Percentiles rank a stretch among this genome's conserved stretches.
Conservation (phyloP, 2,797 vertebrate species). For the Catamblyrhynchus diadema region DNA sequence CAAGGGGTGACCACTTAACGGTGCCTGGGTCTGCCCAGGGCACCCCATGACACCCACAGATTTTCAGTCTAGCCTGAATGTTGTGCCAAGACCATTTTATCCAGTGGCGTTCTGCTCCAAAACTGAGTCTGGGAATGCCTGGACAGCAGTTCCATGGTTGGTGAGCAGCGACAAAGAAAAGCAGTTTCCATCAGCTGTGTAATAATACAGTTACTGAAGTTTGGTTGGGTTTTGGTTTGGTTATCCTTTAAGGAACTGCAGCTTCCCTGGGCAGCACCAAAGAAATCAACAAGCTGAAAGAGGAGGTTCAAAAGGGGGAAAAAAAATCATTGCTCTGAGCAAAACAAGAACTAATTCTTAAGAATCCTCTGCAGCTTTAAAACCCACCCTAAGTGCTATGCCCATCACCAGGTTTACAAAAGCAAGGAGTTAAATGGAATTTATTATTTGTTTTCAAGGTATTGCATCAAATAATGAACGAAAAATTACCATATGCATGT, state of each 20-base stretch:
- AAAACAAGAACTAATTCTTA: not conserved
- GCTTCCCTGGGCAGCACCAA: not conserved
- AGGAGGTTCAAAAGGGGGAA: not conserved
- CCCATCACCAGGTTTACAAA: not conserved
- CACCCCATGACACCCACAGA: accelerated
- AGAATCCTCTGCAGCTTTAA: not conserved
- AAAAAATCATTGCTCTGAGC: not conserved
- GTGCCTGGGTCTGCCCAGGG: not conserved
- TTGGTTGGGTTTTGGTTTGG: not conserved
- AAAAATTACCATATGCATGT: not conserved
- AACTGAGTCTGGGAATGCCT: not conserved
- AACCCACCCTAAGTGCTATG: not conserved
- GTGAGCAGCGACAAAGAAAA: not conserved
- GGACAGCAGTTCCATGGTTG: not conserved
- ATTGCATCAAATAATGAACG: not conserved
- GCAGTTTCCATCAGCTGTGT: not conserved
- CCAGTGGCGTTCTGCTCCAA: not conserved
- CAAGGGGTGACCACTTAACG: not conserved
- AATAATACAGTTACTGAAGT: not conserved
- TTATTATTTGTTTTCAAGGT: constrained; percentile 15
- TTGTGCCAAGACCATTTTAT: not conserved
- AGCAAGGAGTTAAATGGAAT: not conserved
- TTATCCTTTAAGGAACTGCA: not conserved
- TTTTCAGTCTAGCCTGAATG: not conserved
- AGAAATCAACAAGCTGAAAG: not conserved